Conservation (phyloP, 1,140 invertebrate species). For the Drosophila eugracilis region DNA sequence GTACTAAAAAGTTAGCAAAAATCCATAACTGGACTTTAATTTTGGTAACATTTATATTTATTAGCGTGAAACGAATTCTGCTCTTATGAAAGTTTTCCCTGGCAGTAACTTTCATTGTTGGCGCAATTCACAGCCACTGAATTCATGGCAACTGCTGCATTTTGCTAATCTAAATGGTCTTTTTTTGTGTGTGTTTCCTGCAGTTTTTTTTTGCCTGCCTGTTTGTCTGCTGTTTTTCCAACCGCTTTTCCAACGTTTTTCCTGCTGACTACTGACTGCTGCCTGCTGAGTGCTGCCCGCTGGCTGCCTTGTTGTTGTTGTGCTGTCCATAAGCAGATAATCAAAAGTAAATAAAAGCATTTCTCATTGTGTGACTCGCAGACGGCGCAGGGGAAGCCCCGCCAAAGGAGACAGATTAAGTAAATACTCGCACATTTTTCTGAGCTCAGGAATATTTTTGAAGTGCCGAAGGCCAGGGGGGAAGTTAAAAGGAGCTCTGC, state of each 20-base stretch:
- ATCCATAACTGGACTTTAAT: not conserved
- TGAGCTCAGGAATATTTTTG: slow-evolving; percentile 1
- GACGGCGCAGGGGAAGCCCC: not conserved
- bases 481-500: not conserved
- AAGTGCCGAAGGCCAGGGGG: not conserved
- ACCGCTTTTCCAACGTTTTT: slow-evolving; percentile 11
- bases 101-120: not conserved
- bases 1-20: not conserved
- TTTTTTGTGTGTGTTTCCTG: not conserved
- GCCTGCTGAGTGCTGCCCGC: too few relatives aligned
- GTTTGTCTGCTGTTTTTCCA: slow-evolving; percentile 4
- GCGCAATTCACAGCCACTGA: not conserved
- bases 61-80: not conserved
- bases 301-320: slow-evolving; percentile 17
- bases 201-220: slow-evolving; percentile 5
- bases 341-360: slow-evolving; percentile 71
- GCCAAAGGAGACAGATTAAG: slow-evolving; percentile 6
- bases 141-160: slow-evolving; percentile 10
- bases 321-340: slow-evolving; percentile 56
- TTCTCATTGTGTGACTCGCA: slow-evolving; percentile 40
- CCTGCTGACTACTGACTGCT: too few relatives aligned
- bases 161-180: not conserved
- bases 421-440: slow-evolving; percentile 23
- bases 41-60: not conserved
- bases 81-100: not conserved